These are phyloP conservation scores for Drosophila recens DNA, from an alignment of 2,888 invertebrate genomes.

Conservation along the genomic window DNA sequence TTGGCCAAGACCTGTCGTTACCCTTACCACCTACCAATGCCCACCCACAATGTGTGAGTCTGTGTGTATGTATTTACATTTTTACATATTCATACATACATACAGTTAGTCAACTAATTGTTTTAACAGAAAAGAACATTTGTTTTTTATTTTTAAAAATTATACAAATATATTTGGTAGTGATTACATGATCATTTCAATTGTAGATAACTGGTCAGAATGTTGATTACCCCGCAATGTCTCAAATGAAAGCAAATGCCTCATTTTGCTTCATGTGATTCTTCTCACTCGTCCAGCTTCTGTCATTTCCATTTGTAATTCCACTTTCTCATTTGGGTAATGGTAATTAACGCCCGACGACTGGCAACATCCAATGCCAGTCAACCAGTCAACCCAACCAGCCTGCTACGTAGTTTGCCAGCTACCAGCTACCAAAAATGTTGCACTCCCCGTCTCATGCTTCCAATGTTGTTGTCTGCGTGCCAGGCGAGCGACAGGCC, in stretches of 20 bases:
- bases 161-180: background rate
- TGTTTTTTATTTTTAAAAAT: background rate
- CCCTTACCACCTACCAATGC: background rate
- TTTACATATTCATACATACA: slow-evolving; percentile 8
- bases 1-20: slow-evolving; percentile 12
- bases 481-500: slow-evolving; percentile 43
- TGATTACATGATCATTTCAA: slow-evolving; percentile 12
- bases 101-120: background rate
- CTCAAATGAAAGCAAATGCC: slow-evolving; percentile 14
- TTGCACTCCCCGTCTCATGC: slow-evolving; percentile 17
- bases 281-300: slow-evolving; percentile 8
- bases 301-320: slow-evolving; percentile 36
- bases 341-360: slow-evolving; percentile 52
- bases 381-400: slow-evolving; percentile 18
- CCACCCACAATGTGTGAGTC: slow-evolving; percentile 8
- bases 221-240: background rate
- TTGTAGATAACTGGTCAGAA: background rate
- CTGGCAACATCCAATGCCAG: slow-evolving; percentile 36
- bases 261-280: slow-evolving; percentile 13
- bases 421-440: slow-evolving; percentile 44
- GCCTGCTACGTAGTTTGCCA: background rate
- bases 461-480: slow-evolving; percentile 52
- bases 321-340: slow-evolving; percentile 39
- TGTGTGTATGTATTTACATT: slow-evolving; percentile 2
- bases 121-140: background rate